These are phyloP conservation scores for Menidia menidia DNA, from an alignment of 2,797 vertebrate genomes.

Conservation along the genomic window DNA sequence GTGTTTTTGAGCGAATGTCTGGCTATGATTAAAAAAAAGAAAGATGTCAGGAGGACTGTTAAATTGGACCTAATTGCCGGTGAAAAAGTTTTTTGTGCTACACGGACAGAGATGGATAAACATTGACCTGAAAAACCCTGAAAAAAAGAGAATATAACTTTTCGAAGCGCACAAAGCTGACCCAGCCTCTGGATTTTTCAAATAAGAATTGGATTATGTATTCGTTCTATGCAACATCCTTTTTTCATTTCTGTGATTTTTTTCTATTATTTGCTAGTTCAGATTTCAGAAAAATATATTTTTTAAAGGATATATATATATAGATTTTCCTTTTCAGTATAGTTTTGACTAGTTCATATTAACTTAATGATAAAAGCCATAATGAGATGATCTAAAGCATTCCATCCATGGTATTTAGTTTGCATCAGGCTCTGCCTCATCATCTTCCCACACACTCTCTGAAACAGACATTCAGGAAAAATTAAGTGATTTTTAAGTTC, in stretches of 20 bases:
- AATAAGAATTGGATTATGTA: too few relatives aligned
- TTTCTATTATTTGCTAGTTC: too few relatives aligned
- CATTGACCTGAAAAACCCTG: too few relatives aligned
- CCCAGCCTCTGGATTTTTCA: too few relatives aligned
- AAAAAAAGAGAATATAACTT: too few relatives aligned
- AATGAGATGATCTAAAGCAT: slow-evolving; percentile 27
- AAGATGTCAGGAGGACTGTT: background rate
- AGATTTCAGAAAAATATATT: too few relatives aligned
- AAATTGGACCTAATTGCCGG: background rate
- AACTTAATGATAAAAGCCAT: slow-evolving; percentile 18
- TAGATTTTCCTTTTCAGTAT: slow-evolving; percentile 5
- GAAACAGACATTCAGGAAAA: slow-evolving; percentile 38
- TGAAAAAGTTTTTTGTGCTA: too few relatives aligned
- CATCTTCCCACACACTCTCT: slow-evolving; percentile 27
- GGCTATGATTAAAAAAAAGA: background rate
- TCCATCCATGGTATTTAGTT: slow-evolving; percentile 16
- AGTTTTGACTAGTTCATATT: slow-evolving; percentile 13
- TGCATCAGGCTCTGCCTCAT: slow-evolving; percentile 37
- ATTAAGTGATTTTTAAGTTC: slow-evolving; percentile 53
- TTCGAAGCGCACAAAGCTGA: too few relatives aligned
- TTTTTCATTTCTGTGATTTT: too few relatives aligned
- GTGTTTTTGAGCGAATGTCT: background rate
- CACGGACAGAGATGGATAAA: too few relatives aligned
- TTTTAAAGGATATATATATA: background rate
- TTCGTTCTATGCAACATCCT: too few relatives aligned